phyloP scores from a whole-genome alignment of 2,113 vertebrate species.

The Cisticola juncidis region DNA sequence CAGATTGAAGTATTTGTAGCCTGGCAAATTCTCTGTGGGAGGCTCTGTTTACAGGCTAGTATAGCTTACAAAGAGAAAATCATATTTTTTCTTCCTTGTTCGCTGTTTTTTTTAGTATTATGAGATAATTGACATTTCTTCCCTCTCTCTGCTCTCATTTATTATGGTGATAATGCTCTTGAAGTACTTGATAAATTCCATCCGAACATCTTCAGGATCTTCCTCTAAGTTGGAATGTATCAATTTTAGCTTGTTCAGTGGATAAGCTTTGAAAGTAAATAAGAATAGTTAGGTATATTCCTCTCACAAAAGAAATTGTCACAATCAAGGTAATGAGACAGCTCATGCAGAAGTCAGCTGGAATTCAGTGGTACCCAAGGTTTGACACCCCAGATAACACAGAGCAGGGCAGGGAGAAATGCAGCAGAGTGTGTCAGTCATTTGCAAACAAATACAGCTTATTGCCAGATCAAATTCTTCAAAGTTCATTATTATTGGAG shows the following conservation, averaged over 20 bases:
- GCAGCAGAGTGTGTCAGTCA: not conserved
- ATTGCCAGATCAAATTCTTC: not conserved
- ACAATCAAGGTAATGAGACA: not conserved
- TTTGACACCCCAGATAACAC: not conserved
- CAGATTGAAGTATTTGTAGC: not conserved
- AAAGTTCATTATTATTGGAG: not conserved
- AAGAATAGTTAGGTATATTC: not conserved
- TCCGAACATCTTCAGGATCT: slow-evolving; percentile 87
- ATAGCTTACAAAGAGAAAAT: not conserved
- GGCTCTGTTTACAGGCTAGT: not conserved
- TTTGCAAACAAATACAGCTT: not conserved
- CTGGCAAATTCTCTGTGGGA: not conserved
- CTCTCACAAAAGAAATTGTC: not conserved
- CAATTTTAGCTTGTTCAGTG: slow-evolving; percentile 83
- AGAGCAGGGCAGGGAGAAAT: not conserved
- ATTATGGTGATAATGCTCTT: slow-evolving; percentile 80
- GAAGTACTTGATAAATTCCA: slow-evolving; percentile 86
- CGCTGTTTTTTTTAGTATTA: slow-evolving; percentile 31
- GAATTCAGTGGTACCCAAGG: not conserved
- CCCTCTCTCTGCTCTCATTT: slow-evolving; percentile 89
- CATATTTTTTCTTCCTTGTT: not conserved
- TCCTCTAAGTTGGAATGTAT: slow-evolving; percentile 93
- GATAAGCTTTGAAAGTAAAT: slow-evolving; percentile 74
- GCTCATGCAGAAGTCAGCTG: not conserved
- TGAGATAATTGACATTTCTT: slow-evolving; percentile 94